These are phyloP conservation scores for Alethe castanea DNA, from an alignment of 2,113 vertebrate species.

Conservation along the genomic window DNA sequence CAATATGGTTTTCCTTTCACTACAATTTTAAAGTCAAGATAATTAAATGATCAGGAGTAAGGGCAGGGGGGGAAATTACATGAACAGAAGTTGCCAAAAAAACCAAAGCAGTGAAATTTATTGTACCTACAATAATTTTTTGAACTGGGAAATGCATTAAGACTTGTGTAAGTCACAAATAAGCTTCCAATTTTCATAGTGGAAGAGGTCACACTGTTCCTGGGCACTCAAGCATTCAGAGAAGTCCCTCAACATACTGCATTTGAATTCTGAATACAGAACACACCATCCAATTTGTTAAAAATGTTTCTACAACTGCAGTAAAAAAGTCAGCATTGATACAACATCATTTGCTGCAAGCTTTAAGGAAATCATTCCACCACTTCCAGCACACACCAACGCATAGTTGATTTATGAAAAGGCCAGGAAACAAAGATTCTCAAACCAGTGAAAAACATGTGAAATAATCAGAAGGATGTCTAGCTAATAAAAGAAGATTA, in stretches of 20 bases:
- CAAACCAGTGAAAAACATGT: background rate
- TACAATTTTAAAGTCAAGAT: background rate
- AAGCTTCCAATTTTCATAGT: background rate
- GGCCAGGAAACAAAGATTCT: constrained; percentile 3
- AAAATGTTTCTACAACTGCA: background rate
- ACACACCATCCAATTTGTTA: background rate
- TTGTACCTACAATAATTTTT: background rate
- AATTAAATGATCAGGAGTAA: background rate
- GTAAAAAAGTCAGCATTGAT: constrained; percentile 6
- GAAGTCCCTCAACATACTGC: background rate
- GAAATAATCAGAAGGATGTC: background rate
- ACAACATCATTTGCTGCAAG: background rate
- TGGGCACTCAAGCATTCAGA: background rate
- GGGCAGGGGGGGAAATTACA: background rate
- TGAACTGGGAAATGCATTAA: background rate
- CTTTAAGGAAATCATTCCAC: constrained; percentile 1
- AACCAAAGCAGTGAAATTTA: background rate
- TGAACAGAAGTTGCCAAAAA: background rate
- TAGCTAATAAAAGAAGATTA: background rate
- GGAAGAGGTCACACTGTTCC: background rate
- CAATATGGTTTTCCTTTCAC: background rate
- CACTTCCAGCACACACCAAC: background rate
- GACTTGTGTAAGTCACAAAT: background rate
- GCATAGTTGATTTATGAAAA: background rate
- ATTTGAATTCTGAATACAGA: background rate